Evolutionary conservation across 2,888 invertebrate species (phyloP), one percentile per base, ranked within the genome.

Genomic region (Drepana falcataria): DNA sequence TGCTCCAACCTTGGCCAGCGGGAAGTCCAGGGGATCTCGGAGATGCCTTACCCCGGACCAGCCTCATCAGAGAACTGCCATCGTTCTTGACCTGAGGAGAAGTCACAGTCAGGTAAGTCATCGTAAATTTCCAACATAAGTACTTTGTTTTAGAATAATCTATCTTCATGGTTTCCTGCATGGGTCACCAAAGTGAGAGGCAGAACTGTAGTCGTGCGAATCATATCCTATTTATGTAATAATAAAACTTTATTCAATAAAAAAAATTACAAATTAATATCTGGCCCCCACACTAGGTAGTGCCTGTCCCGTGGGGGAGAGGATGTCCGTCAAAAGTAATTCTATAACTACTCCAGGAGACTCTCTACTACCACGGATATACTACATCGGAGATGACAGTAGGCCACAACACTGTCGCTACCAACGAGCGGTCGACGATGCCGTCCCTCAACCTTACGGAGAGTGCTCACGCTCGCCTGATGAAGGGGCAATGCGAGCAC

Each of bases 41-140:
- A 83, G 94, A 52, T 96, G 95, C 69, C 92, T 95, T 35, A 95
- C 95, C 0, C 95, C 95, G 0, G 95, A 96, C 75, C 93, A 94
- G 48, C 83, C 91, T 1, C 85, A 87, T 53, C 93, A 93, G 60
- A 92, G 94, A 58, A 94, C 95, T 34, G 86, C 94, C 55, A 92
- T 96, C n/a, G 94, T 96, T 21, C 78, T 96, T 48, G 95, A 96
- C 81, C 81, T 96, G 52, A 80, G 95, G 55, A 82, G 94, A 63
- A 93, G 93, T 69, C 93, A 94, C 69, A 94, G 94, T 67, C 94
- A 94, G 85, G 94, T 21, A 21, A 21, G 21, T 21, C 21, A 21
- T 21, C 21, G 21, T 21, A 1, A 21, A 21, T 1, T 21, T 21
- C 21, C 0, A 21, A 21, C 21, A 21, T 21, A 21, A 21, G 21